Evolutionary conservation across 2,888 invertebrate species (phyloP), one percentile per base, ranked within the genome.

Genomic region (Epinotia ramella): DNA sequence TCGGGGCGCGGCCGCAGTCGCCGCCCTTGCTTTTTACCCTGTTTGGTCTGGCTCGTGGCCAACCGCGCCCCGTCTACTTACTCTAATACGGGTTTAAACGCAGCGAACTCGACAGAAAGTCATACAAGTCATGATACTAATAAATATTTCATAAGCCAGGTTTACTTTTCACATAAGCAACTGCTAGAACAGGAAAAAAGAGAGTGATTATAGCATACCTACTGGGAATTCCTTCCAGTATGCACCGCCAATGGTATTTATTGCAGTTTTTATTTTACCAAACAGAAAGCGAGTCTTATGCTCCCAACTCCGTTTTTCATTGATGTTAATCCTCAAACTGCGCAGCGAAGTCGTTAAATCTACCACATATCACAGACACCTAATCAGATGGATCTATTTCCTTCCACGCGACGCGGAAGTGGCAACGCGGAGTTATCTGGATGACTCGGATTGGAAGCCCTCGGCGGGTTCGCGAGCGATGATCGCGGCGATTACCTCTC

Each of bases 11-110:
- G 91, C 87, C 87, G 87, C 81, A 86, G 91, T 85, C 89, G 88
- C 84, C 88, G 86, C 89, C 86, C 92, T 90, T 89, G 86, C 92
- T 93, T 94, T 94, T 93, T 92, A 91, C 93, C 92, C 92, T 92
- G 89, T 93, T 93, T 92, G 89, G 88, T 88, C 91, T 94, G 93
- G 93, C 91, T 84, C 81, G 72, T 77, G 83, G 92, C 94, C 93
- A 94, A 90, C 87, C 87, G 86, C 89, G 87, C 90, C 89, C 88
- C 83, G 87, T 85, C 87, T 85, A 80, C 88, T 88, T 84, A 86
- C 84, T 82, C 80, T 64, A n/a, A 24, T 24, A 62, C 68, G 67
- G 73, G 77, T 73, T 65, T 71, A 62, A 71, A 66, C 66, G 59
- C 49, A 59, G 46, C 72, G 64, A 49, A 66, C 73, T 73, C 59